phyloP scores from a whole-genome alignment of 53 echinoderm and acorn worm genomes.

The Holothuria leucospilota region DNA sequence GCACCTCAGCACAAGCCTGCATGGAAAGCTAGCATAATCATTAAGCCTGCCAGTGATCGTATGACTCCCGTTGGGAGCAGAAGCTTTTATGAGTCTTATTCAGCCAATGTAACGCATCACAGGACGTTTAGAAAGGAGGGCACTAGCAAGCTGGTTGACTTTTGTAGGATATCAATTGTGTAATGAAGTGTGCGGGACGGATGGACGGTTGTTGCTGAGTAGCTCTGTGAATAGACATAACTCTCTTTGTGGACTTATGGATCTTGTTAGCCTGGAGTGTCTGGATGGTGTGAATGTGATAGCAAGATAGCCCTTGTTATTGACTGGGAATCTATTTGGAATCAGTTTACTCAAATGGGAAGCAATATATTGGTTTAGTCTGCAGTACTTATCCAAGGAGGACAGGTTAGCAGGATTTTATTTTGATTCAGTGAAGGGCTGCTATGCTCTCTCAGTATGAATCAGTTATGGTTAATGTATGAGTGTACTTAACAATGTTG shows the following conservation, averaged over 20 bases:
- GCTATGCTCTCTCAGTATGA: background rate
- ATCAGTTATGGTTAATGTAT: no score
- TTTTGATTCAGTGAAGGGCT: background rate
- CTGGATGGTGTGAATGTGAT: conserved; percentile 3
- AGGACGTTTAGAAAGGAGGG: conserved; percentile 33
- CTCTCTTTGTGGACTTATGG: conserved; percentile 3
- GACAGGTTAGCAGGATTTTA: conserved; percentile 10
- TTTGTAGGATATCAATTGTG: conserved; percentile 35
- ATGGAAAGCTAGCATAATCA: conserved; percentile 12
- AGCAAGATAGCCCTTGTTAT: conserved; percentile 2
- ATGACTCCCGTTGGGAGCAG: conserved; percentile 34
- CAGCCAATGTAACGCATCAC: conserved; percentile 13
- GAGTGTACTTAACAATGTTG: conserved; percentile 1
- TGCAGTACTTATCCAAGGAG: conserved; percentile 14
- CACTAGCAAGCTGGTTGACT: conserved; percentile 39
- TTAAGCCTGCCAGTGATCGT: conserved; percentile 22
- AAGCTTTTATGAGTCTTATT: conserved; percentile 20
- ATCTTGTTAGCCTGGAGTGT: conserved; percentile 29
- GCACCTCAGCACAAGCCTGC: background rate
- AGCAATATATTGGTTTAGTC: conserved; percentile 42
- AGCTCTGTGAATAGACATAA: conserved; percentile 5
- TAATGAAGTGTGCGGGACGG: conserved; percentile 34
- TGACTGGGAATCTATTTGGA: conserved; percentile 9
- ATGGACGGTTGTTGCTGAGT: background rate
- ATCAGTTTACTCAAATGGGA: conserved; percentile 28